Base-by-base conservation (phyloP, 2,888 invertebrate genomes). In the Thereva unica region DNA sequence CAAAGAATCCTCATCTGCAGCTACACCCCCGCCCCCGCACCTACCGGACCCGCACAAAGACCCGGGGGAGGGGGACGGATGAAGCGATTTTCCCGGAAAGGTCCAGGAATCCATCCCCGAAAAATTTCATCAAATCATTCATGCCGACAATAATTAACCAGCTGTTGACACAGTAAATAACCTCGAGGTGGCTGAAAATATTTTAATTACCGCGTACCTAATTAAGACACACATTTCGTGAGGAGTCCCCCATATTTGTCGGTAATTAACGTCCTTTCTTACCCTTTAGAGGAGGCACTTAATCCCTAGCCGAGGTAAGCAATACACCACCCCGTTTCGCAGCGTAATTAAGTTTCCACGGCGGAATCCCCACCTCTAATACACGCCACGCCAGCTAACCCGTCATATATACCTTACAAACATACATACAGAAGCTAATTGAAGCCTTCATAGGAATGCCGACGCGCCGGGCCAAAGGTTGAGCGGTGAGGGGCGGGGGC, bases 151-250 rank as follows among this genome's bases (percentile, higher is more conserved):
- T 59, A 59, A 59, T 59, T 59, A 59, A 59, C 57, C 45, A 59
- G 57, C 35, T 59, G 47, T 59, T 59, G 57, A 59, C 57, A 59
- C 10, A 37, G 57, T 12, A 59, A 59, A 59, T 59, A 59, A 35
- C 47, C 34, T 23, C 23, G 23, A 5, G 34, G 47, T 34, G 7
- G 5, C 56, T 34, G 56, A 34, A 23, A n/a, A 57, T 45, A 45
- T 35, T 7, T 10, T 34, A 8, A 44, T 10, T 34, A 37, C n/a
- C 12, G 37, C 41, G 55, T 38, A 47, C 12, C 57, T 59, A 59
- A 59, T 59, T 47, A 47, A 47, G 57, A 23, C 57, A 59, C 47
- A 59, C 57, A 47, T 47, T 37, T 57, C 47, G 38, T 6, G 6
- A 7, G 7, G n/a, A 59, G 47, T 47, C 45, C 57, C 57, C 57